These are phyloP conservation scores for Lymantria monacha DNA, from an alignment of 2,888 invertebrate genomes.

Conservation along the genomic window DNA sequence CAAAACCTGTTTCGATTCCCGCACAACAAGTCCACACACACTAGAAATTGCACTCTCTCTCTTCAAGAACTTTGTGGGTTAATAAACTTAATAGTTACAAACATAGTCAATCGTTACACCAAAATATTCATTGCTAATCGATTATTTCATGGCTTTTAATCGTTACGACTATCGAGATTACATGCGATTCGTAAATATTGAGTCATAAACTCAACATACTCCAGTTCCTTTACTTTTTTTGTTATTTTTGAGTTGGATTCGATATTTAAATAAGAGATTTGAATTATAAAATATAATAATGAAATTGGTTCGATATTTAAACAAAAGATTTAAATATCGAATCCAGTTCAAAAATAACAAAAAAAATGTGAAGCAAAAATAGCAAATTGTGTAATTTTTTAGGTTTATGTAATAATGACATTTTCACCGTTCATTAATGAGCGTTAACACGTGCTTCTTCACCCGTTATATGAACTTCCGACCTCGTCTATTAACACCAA, in stretches of 20 bases:
- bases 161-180: slow-evolving; percentile 4
- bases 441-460: not conserved
- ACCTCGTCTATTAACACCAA: slow-evolving; percentile 14
- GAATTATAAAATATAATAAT: no score
- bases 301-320: no score
- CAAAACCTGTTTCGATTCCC: slow-evolving; percentile 40
- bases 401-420: no score
- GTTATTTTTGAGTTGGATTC: no score
- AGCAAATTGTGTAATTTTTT: not conserved
- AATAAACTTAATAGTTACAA: slow-evolving; percentile 30
- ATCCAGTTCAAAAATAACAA: not conserved
- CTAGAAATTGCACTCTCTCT: slow-evolving; percentile 48
- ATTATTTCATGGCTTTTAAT: slow-evolving; percentile 2
- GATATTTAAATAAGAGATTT: no score
- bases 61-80: slow-evolving; percentile 16
- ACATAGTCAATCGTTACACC: slow-evolving; percentile 9
- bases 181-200: not conserved
- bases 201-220: slow-evolving; percentile 3
- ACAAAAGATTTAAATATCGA: not conserved
- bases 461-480: slow-evolving; percentile 9
- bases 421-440: not conserved
- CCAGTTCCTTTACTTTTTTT: not conserved
- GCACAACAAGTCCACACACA: slow-evolving; percentile 20
- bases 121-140: slow-evolving; percentile 8
- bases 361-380: not conserved